Evolutionary conservation across 2,888 invertebrate genomes (phyloP).

Genomic region (Coremacera marginata): DNA sequence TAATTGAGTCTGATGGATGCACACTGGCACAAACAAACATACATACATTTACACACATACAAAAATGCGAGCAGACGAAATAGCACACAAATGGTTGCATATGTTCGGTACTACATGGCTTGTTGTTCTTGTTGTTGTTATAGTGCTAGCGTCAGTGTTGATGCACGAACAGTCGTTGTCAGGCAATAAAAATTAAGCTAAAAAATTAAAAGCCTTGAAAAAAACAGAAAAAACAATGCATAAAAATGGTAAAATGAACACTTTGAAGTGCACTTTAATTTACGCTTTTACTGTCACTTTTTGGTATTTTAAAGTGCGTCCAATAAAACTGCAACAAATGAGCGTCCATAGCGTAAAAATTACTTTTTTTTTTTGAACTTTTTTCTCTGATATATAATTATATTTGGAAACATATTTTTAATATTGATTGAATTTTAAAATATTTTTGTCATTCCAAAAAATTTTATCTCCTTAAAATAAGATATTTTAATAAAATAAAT

Average conservation of each 20-base stretch:
- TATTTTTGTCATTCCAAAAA: too few species aligned
- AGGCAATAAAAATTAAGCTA: constrained; percentile 45
- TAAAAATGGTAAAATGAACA: constrained; percentile 28
- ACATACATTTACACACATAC: constrained; percentile 22
- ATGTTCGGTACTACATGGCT: not conserved
- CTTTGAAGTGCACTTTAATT: constrained; percentile 40
- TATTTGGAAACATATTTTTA: not conserved
- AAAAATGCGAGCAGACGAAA: not conserved
- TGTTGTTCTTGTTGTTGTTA: constrained; percentile 12
- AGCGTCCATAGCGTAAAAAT: not conserved
- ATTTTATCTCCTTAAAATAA: too few species aligned
- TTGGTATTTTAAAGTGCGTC: constrained; percentile 18
- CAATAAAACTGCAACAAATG: not conserved
- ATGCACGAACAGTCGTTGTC: constrained; percentile 40
- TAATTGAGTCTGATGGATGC: constrained; percentile 48
- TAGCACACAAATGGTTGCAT: not conserved
- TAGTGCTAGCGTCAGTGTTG: constrained; percentile 16
- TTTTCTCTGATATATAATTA: not conserved
- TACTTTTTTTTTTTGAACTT: not conserved
- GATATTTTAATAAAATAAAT: too few species aligned
- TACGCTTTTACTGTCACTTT: constrained; percentile 35
- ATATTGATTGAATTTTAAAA: too few species aligned
- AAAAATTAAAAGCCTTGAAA: constrained; percentile 41
- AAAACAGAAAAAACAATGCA: not conserved
- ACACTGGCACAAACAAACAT: not conserved